These are phyloP conservation scores for Akabosia matsudoensis DNA, from an alignment of 1,140 invertebrate genomes.

Conservation along the genomic window DNA sequence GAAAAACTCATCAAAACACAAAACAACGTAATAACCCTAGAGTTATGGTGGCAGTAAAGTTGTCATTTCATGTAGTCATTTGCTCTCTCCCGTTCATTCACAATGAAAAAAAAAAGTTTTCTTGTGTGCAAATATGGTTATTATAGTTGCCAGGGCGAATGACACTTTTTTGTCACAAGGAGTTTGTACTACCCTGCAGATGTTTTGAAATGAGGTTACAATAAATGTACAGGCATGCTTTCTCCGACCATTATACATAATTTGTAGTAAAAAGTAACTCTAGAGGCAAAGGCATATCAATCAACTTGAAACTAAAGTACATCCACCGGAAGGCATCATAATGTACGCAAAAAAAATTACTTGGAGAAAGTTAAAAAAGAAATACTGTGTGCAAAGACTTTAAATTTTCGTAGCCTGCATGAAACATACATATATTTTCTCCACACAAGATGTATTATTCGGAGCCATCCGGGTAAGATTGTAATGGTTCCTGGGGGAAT, in stretches of 20 bases:
- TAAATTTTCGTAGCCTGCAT: no score
- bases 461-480: neutral
- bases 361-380: neutral
- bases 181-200: no score
- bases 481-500: constrained; percentile 1
- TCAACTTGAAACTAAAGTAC: constrained; percentile 10
- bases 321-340: neutral
- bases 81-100: no score
- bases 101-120: no score
- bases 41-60: neutral
- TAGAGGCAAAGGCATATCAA: neutral
- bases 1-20: no score
- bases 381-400: neutral
- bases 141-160: neutral
- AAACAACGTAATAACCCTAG: no score
- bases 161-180: neutral
- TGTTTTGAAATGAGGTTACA: no score
- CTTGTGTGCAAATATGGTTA: neutral
- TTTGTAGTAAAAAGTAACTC: neutral
- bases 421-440: no score
- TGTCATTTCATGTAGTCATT: neutral
- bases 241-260: constrained; percentile 1
- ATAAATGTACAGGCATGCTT: neutral
- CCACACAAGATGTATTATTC: neutral
- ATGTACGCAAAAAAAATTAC: no score